Base-by-base conservation (phyloP, 2,113 vertebrate species). In the Microtus richardsoni region DNA sequence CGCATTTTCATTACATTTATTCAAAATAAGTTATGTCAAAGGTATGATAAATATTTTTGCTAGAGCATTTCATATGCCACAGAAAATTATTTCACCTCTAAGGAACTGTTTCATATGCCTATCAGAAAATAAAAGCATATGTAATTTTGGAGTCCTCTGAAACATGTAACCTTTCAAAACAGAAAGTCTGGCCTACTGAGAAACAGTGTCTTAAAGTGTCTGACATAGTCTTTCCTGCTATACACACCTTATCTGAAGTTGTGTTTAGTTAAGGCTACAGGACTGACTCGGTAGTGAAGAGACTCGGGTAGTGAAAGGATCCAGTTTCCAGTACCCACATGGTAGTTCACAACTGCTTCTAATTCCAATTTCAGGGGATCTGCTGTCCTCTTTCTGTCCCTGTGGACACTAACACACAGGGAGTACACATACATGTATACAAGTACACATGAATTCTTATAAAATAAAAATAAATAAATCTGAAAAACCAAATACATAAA, bases 111-210 rank as follows among this genome's bases (percentile, higher is more conserved):
- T 83, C 44, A 54, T 24, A 24, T 96, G 12, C 83, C 52, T 74
- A 86, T 64, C 58, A 60, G 66, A 86, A 95, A 97, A 79, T 90
- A 68, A 90, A 90, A 88, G 0, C 62, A 71, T 22, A 88, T 54
- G 49, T 95, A 86, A 70, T 54, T 44, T 62, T 39, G 10, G 41
- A 7, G 0, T 5, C 5, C 26, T 95, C n/a, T 19, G 58, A 80
- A 96, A 90, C 21, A 87, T 36, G 7, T 49, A 88, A 30, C n/a
- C 21, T 68, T 47, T 66, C n/a, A 87, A 94, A 91, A 87, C 12
- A 92, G 6, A 89, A 94, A 39, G 5, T 66, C 41, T 7, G 90
- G 6, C 8, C 44, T 33, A 74, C 7, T 41, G 13, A 83, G 16
- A 70, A 88, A 49, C 24, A 30, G 11, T 79, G 30, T 36, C 5